phyloP scores from a whole-genome alignment of 2,113 vertebrate genomes.

The Podocnemis expansa region DNA sequence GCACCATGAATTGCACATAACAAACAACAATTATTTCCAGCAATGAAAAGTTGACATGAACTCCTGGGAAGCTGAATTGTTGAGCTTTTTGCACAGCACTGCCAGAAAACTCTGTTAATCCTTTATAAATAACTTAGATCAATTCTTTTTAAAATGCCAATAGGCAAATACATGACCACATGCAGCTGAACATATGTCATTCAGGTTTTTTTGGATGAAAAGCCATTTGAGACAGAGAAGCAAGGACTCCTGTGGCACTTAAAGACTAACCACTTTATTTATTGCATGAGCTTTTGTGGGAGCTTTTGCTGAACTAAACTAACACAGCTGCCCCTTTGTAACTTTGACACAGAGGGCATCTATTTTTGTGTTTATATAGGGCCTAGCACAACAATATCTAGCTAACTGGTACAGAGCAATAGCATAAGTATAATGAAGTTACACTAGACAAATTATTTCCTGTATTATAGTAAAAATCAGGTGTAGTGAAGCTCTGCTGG shows the following conservation, averaged over 20 bases:
- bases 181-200: rapidly evolving
- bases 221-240: background rate
- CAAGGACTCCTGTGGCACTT: too few species aligned
- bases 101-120: background rate
- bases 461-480: background rate
- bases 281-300: too few species aligned
- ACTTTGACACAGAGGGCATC: background rate
- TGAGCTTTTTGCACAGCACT: background rate
- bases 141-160: rapidly evolving
- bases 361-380: background rate
- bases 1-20: conserved; percentile 59
- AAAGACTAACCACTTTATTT: too few species aligned
- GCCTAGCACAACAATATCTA: background rate
- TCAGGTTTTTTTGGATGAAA: background rate
- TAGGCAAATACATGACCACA: background rate
- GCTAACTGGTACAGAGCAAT: background rate
- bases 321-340: too few species aligned
- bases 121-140: background rate
- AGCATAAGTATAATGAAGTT: background rate
- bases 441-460: background rate
- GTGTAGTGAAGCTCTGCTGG: background rate
- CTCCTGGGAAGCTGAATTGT: background rate
- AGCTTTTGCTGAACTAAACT: too few species aligned
- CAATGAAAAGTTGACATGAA: background rate
- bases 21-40: background rate